Conservation (phyloP, 2,888 invertebrate genomes). For the Neoscelio sp. region DNA sequence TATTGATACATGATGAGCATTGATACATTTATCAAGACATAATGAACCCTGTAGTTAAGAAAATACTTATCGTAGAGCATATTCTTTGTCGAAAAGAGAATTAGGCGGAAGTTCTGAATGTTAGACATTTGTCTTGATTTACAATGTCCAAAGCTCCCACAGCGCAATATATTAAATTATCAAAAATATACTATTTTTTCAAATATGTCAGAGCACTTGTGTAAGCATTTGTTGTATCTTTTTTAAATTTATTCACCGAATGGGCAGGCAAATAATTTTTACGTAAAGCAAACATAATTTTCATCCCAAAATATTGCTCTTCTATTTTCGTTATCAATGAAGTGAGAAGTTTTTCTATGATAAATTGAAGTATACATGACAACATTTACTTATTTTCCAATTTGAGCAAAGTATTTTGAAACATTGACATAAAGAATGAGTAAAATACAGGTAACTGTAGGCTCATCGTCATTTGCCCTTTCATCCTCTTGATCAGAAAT, state of each 20-base stretch:
- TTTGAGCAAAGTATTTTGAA: conserved; percentile 1
- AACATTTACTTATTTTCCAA: not conserved
- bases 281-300: not conserved
- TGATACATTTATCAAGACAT: conserved; percentile 13
- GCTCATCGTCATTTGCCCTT: not conserved
- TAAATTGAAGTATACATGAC: conserved; percentile 2
- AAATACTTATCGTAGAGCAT: conserved; percentile 3
- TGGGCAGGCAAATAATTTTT: not conserved
- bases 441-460: conserved; percentile 4
- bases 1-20: too few relatives aligned
- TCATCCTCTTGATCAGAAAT: not conserved
- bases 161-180: not conserved
- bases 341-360: not conserved
- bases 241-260: not conserved
- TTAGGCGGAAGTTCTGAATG: not conserved
- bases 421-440: conserved; percentile 2
- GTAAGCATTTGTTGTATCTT: conserved; percentile 4
- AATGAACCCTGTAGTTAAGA: not conserved
- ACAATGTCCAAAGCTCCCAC: not conserved
- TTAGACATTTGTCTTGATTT: not conserved
- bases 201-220: conserved; percentile 3
- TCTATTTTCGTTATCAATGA: not conserved
- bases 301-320: conserved; percentile 6
- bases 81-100: conserved; percentile 5
- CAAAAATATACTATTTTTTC: conserved; percentile 13